phyloP scores from a whole-genome alignment of 1,140 invertebrate genomes.

The Brachionus calyciflorus region DNA sequence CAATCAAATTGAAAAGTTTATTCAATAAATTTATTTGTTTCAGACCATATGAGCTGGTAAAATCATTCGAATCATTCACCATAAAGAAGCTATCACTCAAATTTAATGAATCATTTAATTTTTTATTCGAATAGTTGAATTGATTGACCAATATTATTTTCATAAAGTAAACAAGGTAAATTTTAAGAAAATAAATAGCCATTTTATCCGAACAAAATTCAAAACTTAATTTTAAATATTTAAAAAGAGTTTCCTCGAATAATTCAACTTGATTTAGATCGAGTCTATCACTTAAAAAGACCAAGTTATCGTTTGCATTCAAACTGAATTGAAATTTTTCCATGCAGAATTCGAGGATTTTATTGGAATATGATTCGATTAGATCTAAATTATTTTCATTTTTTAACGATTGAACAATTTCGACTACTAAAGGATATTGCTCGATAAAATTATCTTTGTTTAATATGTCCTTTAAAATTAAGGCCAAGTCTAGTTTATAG shows the following conservation, averaged over 20 bases:
- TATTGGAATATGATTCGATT: constrained; percentile 4
- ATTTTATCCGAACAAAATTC: background rate
- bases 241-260: background rate
- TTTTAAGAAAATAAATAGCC: background rate
- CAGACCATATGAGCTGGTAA: background rate
- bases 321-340: constrained; percentile 6
- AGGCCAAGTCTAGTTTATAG: constrained; percentile 22
- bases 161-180: background rate
- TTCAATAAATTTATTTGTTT: constrained; percentile 29
- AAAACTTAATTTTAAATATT: constrained; percentile 6
- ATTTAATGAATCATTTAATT: background rate
- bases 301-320: background rate
- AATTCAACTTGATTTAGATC: background rate
- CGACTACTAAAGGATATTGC: background rate
- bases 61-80: background rate
- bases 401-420: constrained; percentile 10
- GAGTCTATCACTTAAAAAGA: background rate
- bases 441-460: constrained; percentile 25
- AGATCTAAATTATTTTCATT: background rate
- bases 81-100: background rate
- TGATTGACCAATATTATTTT: background rate
- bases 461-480: constrained; percentile 24
- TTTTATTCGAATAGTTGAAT: background rate
- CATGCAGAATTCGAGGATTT: constrained; percentile 36
- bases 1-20: constrained; percentile 1